A percentile compares a stretch with the other conserved stretches of the same genome.
phyloP scores from a whole-genome alignment of 92 coral and sea anemone genomes.

The Pocillopora grandis region DNA sequence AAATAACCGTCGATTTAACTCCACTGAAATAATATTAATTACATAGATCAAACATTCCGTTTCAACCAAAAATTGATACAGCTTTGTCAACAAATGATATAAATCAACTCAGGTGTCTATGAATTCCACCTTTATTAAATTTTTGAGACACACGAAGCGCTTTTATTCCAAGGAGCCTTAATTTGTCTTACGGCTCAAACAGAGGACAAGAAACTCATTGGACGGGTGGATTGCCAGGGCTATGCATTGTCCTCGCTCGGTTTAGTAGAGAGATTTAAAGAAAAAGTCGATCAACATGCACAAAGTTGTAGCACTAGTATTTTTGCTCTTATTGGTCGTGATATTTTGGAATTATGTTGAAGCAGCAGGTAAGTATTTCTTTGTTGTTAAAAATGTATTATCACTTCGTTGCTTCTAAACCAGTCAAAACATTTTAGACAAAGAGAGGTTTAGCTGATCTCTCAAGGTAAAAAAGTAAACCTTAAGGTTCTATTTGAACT shows the following conservation, averaged over 20 bases:
- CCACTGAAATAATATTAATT: background rate
- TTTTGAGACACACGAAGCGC: background rate
- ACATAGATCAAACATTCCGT: constrained; percentile 16
- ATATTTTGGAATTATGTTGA: constrained; percentile 12
- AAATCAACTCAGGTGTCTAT: constrained; percentile 26
- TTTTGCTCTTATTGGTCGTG: background rate
- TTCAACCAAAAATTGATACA: constrained; percentile 10
- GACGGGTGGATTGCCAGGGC: background rate
- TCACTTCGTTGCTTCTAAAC: no score
- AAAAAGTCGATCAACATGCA: background rate
- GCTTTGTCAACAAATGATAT: background rate
- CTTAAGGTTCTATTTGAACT: no score
- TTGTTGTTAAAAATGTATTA: background rate
- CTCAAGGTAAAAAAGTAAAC: no score
- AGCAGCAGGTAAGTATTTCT: constrained; percentile 21
- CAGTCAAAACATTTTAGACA: no score
- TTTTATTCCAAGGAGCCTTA: background rate
- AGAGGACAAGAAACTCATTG: background rate
- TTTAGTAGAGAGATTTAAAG: background rate
- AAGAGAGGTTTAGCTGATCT: no score
- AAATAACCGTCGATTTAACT: background rate
- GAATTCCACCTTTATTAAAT: background rate
- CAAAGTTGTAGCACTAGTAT: background rate
- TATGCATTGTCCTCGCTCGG: constrained; percentile 8
- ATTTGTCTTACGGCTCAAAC: constrained; percentile 2